phyloP scores from a whole-genome alignment of 2,797 vertebrate genomes.

The Cyprinodon diabolis region DNA sequence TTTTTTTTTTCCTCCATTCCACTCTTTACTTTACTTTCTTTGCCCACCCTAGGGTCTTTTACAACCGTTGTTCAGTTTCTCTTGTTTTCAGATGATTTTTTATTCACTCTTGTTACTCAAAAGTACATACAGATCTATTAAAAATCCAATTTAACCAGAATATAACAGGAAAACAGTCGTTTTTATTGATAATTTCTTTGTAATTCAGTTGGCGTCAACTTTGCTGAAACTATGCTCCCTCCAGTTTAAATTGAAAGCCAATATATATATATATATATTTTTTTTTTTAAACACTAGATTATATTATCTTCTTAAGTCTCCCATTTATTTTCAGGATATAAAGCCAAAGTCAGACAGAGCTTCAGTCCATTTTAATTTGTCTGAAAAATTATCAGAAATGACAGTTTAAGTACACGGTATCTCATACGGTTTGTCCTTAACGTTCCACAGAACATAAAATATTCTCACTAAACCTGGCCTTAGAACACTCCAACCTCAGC shows the following conservation, averaged over 20 bases:
- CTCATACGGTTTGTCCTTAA: background rate
- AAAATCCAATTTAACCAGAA: background rate
- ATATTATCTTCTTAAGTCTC: background rate
- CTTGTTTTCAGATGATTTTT: background rate
- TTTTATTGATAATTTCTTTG: background rate
- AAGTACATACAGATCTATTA: background rate
- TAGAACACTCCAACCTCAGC: slow-evolving; percentile 18
- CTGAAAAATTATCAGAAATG: background rate
- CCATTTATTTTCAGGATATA: background rate
- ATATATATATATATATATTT: too few species aligned
- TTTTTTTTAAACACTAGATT: background rate
- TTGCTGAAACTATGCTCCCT: background rate
- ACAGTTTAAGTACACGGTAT: background rate
- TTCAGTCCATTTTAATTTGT: background rate
- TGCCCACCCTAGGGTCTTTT: background rate
- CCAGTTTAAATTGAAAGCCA: too few species aligned
- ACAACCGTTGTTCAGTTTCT: too few species aligned
- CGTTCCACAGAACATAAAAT: background rate
- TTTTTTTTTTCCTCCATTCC: background rate
- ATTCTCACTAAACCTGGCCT: background rate
- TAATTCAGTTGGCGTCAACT: background rate
- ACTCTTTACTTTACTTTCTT: background rate
- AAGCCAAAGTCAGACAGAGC: background rate
- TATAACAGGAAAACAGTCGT: background rate
- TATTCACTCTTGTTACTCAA: background rate